phyloP scores from a whole-genome alignment of 2,888 invertebrate genomes.

The Alentia gelatinosa region DNA sequence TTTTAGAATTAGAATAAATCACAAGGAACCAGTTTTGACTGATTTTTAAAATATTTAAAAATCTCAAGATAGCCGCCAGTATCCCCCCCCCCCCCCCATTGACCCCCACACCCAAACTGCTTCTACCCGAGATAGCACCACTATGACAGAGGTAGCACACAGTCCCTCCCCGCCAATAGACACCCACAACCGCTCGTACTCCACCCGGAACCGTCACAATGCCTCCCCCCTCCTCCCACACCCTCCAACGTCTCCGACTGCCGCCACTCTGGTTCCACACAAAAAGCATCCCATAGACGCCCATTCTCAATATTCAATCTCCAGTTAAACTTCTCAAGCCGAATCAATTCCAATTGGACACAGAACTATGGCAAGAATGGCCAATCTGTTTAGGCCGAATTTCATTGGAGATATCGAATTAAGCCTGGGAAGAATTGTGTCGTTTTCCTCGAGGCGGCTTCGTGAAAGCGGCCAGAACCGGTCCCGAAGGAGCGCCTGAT shows the following conservation, averaged over 20 bases:
- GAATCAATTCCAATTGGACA: background rate
- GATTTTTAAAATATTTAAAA: no score
- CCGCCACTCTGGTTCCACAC: slow-evolving; percentile 5
- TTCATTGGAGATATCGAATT: slow-evolving; percentile 39
- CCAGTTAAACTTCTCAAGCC: background rate
- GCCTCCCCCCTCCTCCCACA: background rate
- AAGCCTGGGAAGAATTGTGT: background rate
- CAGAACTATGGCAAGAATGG: background rate
- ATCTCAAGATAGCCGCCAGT: no score
- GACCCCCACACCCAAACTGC: no score
- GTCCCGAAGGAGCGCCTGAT: background rate
- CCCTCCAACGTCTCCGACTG: background rate
- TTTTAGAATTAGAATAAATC: no score
- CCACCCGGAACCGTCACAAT: no score
- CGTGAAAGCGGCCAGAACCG: background rate
- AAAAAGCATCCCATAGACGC: background rate
- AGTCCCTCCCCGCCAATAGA: no score
- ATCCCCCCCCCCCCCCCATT: no score
- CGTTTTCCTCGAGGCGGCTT: background rate
- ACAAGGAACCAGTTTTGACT: no score
- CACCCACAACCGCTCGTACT: no score
- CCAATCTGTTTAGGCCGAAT: background rate
- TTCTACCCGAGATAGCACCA: no score
- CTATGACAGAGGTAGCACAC: no score
- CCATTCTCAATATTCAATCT: background rate